A percentile compares a stretch with the other conserved stretches of the same genome.
Evolutionary conservation across 2,113 vertebrate species (phyloP).

Genomic region (Myiozetetes cayanensis): DNA sequence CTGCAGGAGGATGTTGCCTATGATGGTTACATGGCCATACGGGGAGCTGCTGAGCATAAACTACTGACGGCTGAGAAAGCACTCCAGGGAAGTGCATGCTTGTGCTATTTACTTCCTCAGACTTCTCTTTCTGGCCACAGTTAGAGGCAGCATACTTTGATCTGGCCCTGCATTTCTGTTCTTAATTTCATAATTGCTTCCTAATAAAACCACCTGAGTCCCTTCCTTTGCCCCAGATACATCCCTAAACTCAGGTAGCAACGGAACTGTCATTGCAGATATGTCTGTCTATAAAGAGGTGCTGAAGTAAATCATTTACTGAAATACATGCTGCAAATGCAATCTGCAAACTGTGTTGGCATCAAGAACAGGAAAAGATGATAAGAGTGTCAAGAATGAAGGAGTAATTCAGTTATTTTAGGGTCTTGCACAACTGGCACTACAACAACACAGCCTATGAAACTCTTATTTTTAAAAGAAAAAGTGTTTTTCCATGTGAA

Average conservation of each 20-base stretch:
- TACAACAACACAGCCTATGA: not conserved
- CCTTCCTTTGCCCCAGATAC: not conserved
- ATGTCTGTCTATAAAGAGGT: not conserved
- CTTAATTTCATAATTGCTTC: not conserved
- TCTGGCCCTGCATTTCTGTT: not conserved
- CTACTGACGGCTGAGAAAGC: not conserved
- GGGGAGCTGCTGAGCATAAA: not conserved
- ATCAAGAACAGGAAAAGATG: slow-evolving; percentile 24
- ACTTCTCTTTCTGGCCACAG: not conserved
- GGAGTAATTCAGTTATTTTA: not conserved
- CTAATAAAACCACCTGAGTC: not conserved
- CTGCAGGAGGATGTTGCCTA: not conserved
- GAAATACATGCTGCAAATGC: not conserved
- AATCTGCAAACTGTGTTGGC: slow-evolving; percentile 3
- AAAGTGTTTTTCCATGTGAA: not conserved
- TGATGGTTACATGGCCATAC: not conserved
- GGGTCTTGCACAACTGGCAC: not conserved
- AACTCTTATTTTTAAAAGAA: not conserved
- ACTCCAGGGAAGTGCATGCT: not conserved
- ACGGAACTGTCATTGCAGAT: not conserved
- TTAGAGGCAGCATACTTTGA: not conserved
- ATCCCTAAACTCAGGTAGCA: not conserved
- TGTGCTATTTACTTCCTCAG: not conserved
- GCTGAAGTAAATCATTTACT: slow-evolving; percentile 37
- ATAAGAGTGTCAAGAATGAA: slow-evolving; percentile 16